A percentile compares a stretch with the other conserved stretches of the same genome.
These are phyloP conservation scores for Thymelicus sylvestris DNA, from an alignment of 2,888 invertebrate species.

Conservation along the genomic window DNA sequence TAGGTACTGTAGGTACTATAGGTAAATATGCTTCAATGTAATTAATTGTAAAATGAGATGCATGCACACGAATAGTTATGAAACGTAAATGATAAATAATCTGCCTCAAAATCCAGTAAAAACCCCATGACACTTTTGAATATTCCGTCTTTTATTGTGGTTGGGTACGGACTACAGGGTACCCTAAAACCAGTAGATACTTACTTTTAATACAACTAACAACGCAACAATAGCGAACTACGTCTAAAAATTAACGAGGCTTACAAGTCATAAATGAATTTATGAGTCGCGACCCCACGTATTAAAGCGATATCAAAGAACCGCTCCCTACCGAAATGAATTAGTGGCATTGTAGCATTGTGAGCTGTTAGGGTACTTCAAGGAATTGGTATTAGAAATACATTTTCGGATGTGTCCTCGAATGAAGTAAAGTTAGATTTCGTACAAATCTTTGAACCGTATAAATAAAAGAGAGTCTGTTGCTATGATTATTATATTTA, in stretches of 20 bases:
- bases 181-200: not conserved
- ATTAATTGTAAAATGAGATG: too few species aligned
- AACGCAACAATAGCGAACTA: slow-evolving; percentile 21
- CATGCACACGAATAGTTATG: not conserved
- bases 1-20: too few species aligned
- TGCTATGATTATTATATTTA: too few species aligned
- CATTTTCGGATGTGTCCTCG: not conserved
- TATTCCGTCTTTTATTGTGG: not conserved
- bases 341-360: slow-evolving; percentile 29
- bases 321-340: slow-evolving; percentile 28
- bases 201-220: slow-evolving; percentile 1
- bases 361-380: slow-evolving; percentile 7
- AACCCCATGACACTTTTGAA: not conserved
- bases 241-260: slow-evolving; percentile 36
- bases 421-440: too few species aligned
- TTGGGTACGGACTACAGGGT: too few species aligned
- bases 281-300: slow-evolving; percentile 32
- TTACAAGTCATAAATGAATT: slow-evolving; percentile 35
- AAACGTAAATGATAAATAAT: not conserved
- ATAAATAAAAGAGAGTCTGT: too few species aligned
- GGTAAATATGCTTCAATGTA: too few species aligned
- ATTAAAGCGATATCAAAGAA: slow-evolving; percentile 32
- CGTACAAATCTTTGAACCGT: too few species aligned
- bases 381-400: slow-evolving; percentile 6
- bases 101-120: not conserved